Percentiles rank a stretch among this genome's conserved stretches.
These are phyloP conservation scores for Hyles euphorbiae DNA, from an alignment of 1,140 invertebrate species.

Conservation along the genomic window DNA sequence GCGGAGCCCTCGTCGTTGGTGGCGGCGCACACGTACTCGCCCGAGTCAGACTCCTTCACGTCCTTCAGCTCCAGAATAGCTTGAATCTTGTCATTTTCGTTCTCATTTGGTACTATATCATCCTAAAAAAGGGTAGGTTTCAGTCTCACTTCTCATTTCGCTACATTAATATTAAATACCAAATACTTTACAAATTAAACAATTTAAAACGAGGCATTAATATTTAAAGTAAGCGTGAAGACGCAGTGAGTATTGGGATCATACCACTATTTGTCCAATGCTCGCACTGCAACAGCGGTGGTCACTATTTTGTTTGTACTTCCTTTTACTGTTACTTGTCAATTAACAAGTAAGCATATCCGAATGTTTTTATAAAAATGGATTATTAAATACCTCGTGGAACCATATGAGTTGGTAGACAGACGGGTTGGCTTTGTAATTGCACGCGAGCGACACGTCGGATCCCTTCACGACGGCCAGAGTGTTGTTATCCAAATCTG, in stretches of 20 bases:
- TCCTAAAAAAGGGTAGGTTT: conserved; percentile 26
- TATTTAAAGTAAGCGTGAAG: too few relatives aligned
- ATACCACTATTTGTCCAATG: too few relatives aligned
- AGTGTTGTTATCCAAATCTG: conserved; percentile 38
- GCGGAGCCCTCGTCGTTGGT: conserved; percentile 45
- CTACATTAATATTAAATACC: too few relatives aligned
- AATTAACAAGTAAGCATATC: too few relatives aligned
- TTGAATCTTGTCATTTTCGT: conserved; percentile 25
- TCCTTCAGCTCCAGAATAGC: conserved; percentile 32
- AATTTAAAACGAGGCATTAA: too few relatives aligned
- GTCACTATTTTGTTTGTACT: too few relatives aligned
- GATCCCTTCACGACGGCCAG: conserved; percentile 45
- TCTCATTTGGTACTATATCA: conserved; percentile 28
- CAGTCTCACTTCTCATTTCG: too few relatives aligned
- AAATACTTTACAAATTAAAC: too few relatives aligned
- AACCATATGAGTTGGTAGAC: conserved; percentile 51
- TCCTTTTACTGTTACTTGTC: too few relatives aligned
- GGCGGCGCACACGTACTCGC: conserved; percentile 56
- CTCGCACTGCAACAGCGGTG: too few relatives aligned
- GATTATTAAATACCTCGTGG: conserved; percentile 39
- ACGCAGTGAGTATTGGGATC: too few relatives aligned
- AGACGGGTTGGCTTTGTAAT: conserved; percentile 47
- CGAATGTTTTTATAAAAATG: too few relatives aligned
- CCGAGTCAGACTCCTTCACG: conserved; percentile 39
- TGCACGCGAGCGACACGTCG: conserved; percentile 50